Evolutionary conservation across 2,113 vertebrate species (phyloP).

Genomic region (Platysternon megacephalum): DNA sequence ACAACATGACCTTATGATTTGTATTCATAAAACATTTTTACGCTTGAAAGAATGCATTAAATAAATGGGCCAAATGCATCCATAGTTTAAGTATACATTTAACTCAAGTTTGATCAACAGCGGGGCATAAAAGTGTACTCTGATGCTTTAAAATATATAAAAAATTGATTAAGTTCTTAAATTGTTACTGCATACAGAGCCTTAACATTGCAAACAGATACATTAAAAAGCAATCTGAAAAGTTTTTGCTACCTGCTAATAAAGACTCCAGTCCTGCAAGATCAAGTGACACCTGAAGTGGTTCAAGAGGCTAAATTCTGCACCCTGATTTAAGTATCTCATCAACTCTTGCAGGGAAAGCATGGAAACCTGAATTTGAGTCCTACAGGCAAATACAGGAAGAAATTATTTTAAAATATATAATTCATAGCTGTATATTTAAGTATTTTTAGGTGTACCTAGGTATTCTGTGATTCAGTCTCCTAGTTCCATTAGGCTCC

Average conservation of each 20-base stretch:
- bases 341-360: not conserved
- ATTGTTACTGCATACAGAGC: not conserved
- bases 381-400: not conserved
- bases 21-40: not conserved
- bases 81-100: not conserved
- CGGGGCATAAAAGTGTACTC: not conserved
- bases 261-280: not conserved
- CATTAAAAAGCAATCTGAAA: not conserved
- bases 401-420: not conserved
- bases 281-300: not conserved
- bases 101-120: not conserved
- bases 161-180: not conserved
- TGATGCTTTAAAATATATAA: not conserved
- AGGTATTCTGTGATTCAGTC: not conserved
- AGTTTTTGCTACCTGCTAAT: not conserved
- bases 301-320: not conserved
- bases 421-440: not conserved
- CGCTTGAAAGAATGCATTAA: not conserved
- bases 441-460: not conserved
- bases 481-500: not conserved
- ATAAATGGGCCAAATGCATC: not conserved
- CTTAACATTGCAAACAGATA: not conserved
- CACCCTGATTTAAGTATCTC: not conserved
- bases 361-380: not conserved
- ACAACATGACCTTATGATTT: not conserved